Conservation (phyloP, 2,888 invertebrate genomes). For the Chloromyia formosa region DNA sequence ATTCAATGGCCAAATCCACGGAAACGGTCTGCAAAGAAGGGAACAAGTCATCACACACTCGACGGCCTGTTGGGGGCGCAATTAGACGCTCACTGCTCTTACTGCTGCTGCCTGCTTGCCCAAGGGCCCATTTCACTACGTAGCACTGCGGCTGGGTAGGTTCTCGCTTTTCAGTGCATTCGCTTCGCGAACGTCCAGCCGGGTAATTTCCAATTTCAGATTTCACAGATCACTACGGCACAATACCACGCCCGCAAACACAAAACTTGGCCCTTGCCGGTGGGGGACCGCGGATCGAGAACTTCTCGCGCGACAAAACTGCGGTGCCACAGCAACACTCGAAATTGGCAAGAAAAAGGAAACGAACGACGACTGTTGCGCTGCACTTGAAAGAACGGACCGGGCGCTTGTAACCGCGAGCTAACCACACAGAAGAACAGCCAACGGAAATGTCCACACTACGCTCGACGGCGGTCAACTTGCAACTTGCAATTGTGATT, state of each 20-base stretch:
- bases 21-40: not conserved
- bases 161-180: conserved; percentile 20
- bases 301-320: not conserved
- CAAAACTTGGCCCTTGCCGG: conserved; percentile 15
- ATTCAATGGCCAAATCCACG: conserved; percentile 6
- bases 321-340: not conserved
- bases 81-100: not conserved
- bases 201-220: conserved; percentile 2
- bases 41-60: conserved; percentile 34
- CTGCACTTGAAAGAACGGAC: conserved; percentile 6
- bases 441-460: conserved; percentile 18
- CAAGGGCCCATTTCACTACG: not conserved
- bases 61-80: not conserved
- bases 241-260: conserved; percentile 31
- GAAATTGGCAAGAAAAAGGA: not conserved
- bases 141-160: not conserved
- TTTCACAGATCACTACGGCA: not conserved
- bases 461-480: conserved; percentile 26
- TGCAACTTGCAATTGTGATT: conserved; percentile 27
- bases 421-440: conserved; percentile 13
- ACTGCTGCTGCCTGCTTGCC: not conserved
- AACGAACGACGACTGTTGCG: conserved; percentile 13
- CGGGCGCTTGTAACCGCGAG: conserved; percentile 18
- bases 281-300: conserved; percentile 1
- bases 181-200: not conserved